Conservation (phyloP, 2,797 vertebrate genomes). For the Zenarchopterus dispar region DNA sequence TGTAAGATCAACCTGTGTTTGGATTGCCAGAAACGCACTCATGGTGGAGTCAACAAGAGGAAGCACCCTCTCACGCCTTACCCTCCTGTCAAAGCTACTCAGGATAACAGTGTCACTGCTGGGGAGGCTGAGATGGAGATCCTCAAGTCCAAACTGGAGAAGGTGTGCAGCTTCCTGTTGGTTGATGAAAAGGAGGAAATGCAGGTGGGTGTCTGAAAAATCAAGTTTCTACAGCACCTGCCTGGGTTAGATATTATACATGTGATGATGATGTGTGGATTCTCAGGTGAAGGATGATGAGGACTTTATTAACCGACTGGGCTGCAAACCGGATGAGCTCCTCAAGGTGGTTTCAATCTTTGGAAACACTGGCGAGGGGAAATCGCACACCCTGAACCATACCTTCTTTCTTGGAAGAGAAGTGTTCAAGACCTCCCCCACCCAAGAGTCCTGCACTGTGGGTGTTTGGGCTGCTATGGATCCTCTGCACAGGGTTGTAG, state of each 20-base stretch:
- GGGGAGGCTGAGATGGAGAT: slow-evolving; percentile 84
- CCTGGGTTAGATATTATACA: neutral
- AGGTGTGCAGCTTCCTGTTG: slow-evolving; percentile 92
- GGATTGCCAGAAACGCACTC: slow-evolving; percentile 96
- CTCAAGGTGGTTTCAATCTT: slow-evolving; percentile 98
- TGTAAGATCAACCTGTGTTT: slow-evolving; percentile 95
- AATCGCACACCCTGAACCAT: slow-evolving; percentile 98
- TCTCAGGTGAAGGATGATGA: slow-evolving; percentile 91
- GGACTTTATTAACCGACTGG: slow-evolving; percentile 91
- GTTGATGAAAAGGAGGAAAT: slow-evolving; percentile 97
- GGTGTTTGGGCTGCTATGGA: slow-evolving; percentile 98
- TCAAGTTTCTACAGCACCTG: fast-evolving
- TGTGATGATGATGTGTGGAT: neutral
- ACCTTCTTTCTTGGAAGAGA: slow-evolving; percentile 98
- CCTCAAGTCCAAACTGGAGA: slow-evolving; percentile 88
- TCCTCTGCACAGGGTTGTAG: slow-evolving; percentile 90
- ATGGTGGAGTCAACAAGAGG: slow-evolving; percentile 91
- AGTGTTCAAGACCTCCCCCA: slow-evolving; percentile 96
- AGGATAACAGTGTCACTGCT: slow-evolving; percentile 74
- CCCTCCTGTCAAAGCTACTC: slow-evolving; percentile 79
- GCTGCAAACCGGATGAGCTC: slow-evolving; percentile 91
- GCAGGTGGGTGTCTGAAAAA: slow-evolving; percentile 83
- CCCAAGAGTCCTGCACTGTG: slow-evolving; percentile 97
- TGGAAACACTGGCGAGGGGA: slow-evolving; percentile 98
- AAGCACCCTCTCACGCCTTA: slow-evolving; percentile 91